Percentiles rank a stretch among this genome's conserved stretches.
Evolutionary conservation across 1,140 invertebrate species (phyloP).

Genomic region (Paraescarpia echinospica): DNA sequence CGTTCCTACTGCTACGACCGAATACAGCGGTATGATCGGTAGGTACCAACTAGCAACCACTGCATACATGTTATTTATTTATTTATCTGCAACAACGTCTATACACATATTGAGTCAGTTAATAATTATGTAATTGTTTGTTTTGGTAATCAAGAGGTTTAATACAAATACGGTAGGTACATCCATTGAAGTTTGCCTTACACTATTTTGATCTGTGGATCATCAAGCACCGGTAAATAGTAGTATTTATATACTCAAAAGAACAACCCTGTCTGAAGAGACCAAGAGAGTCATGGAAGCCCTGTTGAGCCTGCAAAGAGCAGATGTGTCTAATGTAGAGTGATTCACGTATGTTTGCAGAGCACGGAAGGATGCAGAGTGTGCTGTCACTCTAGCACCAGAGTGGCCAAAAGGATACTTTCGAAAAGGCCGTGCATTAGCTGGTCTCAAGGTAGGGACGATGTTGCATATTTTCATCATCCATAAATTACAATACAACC

Average conservation of each 20-base stretch:
- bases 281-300: too few species aligned
- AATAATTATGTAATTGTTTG: conserved; percentile 8
- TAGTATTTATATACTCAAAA: too few species aligned
- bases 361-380: conserved; percentile 63
- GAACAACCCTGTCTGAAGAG: too few species aligned
- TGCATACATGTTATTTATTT: too few species aligned
- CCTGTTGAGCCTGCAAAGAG: too few species aligned
- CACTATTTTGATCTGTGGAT: not conserved
- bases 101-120: too few species aligned
- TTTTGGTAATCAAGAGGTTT: not conserved
- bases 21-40: conserved; percentile 56
- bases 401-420: conserved; percentile 63
- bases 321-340: too few species aligned
- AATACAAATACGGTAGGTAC: not conserved
- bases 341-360: conserved; percentile 39
- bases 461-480: not conserved
- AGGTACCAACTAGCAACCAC: conserved; percentile 30
- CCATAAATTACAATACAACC: too few species aligned
- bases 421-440: conserved; percentile 62
- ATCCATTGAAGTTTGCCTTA: not conserved
- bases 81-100: too few species aligned
- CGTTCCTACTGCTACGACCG: conserved; percentile 59
- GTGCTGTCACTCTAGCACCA: conserved; percentile 59
- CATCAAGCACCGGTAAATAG: too few species aligned
- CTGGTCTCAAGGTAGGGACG: conserved; percentile 60